Evolutionary conservation across 2,113 vertebrate genomes (phyloP), one percentile per base, ranked within the genome.

Genomic region (Protobothrops mucrosquamatus): DNA sequence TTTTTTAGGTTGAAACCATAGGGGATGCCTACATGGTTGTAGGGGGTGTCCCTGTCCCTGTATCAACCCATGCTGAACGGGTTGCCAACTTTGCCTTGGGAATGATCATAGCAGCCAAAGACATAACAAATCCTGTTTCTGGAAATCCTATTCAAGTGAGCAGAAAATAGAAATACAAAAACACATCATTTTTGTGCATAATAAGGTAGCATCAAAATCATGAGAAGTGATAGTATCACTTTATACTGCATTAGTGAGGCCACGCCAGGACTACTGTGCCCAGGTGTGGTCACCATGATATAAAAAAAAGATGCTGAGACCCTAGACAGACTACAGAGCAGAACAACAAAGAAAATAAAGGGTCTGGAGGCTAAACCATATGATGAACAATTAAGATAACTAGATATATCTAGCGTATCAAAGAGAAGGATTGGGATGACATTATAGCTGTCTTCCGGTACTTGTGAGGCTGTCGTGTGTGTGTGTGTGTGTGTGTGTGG

Each of bases 11-110:
- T 94, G 98, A 98, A 95, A 98, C 98, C 3, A 98, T 98, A 87
- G 98, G 98, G 39, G 98, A 98, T 94, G 98, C 98, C 89, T 98
- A 98, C 48, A 98, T 98, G 98, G 98, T 98, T 24, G 98, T 98
- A 2, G 98, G 98, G 43, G 98, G 98, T 0, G 98, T 98, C 2
- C 98, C 98, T 5, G 97, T 98, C 39, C 97, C 98, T 0, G 97
- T 98, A 1, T 95, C 97, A 92, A 98, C 97, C 46, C 98, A 98
- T 0, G 97, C 98, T 8, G 98, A 98, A 94, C 91, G 97, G 64
- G 96, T 98, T 92, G 98, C 98, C 29, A 98, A 98, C 93, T 98
- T 98, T 94, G 97, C 97, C 92, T 93, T 98, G 94, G 98, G 97
- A 89, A 98, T 98, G 97, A 97, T 98, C 39, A 96, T 98, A 86